phyloP scores from a whole-genome alignment of 2,113 vertebrate species.

The Grallaria varia region DNA sequence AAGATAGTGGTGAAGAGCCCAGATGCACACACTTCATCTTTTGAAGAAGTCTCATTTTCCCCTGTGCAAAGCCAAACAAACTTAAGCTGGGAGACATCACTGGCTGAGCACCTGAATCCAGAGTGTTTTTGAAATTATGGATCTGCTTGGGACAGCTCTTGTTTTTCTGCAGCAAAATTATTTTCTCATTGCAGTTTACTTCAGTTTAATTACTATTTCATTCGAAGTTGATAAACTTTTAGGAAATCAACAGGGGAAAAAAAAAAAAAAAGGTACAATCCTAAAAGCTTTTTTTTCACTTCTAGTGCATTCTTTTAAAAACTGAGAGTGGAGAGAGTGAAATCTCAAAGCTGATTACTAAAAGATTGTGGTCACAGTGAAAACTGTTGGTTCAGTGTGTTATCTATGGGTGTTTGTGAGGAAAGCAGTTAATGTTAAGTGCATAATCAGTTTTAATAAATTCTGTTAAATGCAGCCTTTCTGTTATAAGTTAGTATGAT shows the following conservation, averaged over 20 bases:
- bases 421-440: not conserved
- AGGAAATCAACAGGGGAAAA: not conserved
- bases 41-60: not conserved
- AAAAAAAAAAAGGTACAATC: not conserved
- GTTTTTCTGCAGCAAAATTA: not conserved
- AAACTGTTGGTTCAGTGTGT: not conserved
- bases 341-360: not conserved
- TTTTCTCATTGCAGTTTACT: not conserved
- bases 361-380: not conserved
- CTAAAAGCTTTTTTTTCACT: not conserved
- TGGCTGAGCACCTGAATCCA: not conserved
- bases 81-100: not conserved
- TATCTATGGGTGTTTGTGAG: not conserved
- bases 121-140: not conserved
- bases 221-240: not conserved
- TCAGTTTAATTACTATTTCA: not conserved
- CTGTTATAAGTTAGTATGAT: not conserved
- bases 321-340: not conserved
- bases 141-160: not conserved
- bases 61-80: not conserved
- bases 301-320: not conserved
- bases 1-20: not conserved
- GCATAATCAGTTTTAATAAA: not conserved
- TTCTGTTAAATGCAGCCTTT: not conserved
- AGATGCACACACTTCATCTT: not conserved